Evolutionary conservation across 1,140 invertebrate genomes (phyloP).

Genomic region (Tetramorium simillimum): DNA sequence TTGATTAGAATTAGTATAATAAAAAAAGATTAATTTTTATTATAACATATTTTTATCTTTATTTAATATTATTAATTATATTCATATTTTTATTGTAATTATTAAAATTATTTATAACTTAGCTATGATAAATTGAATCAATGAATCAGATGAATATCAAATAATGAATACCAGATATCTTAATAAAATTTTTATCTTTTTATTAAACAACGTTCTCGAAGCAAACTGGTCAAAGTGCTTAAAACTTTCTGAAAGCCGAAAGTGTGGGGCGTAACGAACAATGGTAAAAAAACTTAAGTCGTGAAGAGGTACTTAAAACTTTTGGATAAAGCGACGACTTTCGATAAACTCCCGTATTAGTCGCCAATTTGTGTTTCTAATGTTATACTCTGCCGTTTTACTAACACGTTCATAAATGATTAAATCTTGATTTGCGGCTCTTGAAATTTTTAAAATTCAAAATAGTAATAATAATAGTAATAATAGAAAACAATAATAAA

Average conservation of each 20-base stretch:
- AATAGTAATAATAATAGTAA: not conserved
- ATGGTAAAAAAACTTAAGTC: slow-evolving; percentile 32
- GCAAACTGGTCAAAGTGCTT: not conserved
- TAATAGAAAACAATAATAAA: not conserved
- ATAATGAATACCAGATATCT: not conserved
- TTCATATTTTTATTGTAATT: not conserved
- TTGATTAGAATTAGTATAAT: not conserved
- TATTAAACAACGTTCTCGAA: not conserved
- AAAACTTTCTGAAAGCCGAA: slow-evolving; percentile 56
- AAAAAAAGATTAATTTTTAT: not conserved
- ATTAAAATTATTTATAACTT: slow-evolving; percentile 2
- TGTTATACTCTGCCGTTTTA: not conserved
- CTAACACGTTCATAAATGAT: not conserved
- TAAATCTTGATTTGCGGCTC: not conserved
- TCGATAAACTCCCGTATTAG: slow-evolving; percentile 19
- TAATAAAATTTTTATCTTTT: not conserved
- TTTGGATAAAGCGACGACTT: slow-evolving; percentile 22
- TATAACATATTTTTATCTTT: not conserved
- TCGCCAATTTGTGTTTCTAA: not conserved
- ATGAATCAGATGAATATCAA: not conserved
- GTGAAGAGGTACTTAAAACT: slow-evolving; percentile 34
- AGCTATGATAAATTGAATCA: not conserved
- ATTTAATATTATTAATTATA: not conserved
- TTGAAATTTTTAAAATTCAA: slow-evolving; percentile 1
- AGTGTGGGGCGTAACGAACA: slow-evolving; percentile 28